These are phyloP conservation scores for Uloborus plumipes DNA, from an alignment of 2,888 invertebrate genomes.

Conservation along the genomic window DNA sequence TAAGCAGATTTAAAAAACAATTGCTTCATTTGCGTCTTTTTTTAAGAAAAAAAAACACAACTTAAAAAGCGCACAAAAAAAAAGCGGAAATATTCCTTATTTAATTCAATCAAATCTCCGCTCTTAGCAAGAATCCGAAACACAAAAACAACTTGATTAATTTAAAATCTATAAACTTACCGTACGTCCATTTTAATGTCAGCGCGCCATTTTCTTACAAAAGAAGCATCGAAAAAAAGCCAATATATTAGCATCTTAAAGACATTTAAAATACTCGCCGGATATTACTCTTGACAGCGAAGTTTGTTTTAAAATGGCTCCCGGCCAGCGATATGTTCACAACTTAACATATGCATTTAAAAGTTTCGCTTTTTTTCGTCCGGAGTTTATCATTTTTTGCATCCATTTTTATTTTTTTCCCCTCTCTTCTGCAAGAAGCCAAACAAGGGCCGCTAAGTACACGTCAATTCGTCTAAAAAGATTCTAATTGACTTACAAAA, in stretches of 20 bases:
- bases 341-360: conserved; percentile 47
- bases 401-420: conserved; percentile 23
- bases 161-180: conserved; percentile 44
- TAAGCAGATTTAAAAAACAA: no score
- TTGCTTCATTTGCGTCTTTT: conserved; percentile 5
- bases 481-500: conserved; percentile 64
- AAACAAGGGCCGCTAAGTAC: conserved; percentile 55
- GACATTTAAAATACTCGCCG: conserved; percentile 28
- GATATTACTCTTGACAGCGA: conserved; percentile 42
- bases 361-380: conserved; percentile 9
- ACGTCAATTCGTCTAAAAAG: conserved; percentile 63
- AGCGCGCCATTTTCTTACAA: conserved; percentile 18
- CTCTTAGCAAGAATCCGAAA: conserved; percentile 4
- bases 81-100: conserved; percentile 26
- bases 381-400: conserved; percentile 30
- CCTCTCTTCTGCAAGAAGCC: conserved; percentile 18
- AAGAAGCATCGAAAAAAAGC: conserved; percentile 20
- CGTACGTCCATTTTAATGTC: conserved; percentile 34
- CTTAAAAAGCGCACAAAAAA: conserved; percentile 6
- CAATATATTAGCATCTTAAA: conserved; percentile 61
- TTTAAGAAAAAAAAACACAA: not conserved
- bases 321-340: conserved; percentile 28
- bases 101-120: conserved; percentile 29
- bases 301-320: conserved; percentile 45
- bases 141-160: conserved; percentile 50